These are phyloP conservation scores for Plutomurus gul DNA, from an alignment of 1,140 invertebrate genomes.

Conservation along the genomic window DNA sequence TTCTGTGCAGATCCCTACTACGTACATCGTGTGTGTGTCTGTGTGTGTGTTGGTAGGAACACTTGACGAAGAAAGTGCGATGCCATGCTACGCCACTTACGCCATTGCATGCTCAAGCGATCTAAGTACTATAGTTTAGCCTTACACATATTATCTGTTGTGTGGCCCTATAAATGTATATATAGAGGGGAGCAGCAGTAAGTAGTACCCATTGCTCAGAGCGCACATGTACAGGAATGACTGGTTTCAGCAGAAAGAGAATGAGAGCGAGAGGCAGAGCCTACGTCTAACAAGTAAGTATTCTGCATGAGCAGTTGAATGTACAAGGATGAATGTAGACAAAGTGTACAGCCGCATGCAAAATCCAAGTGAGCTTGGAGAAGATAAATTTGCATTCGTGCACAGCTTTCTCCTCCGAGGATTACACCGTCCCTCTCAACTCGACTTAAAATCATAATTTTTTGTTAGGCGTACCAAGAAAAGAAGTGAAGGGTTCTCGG, in stretches of 20 bases:
- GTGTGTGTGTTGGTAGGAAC: no score
- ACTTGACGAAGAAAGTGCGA: no score
- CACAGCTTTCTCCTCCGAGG: conserved; percentile 40
- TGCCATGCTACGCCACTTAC: neutral
- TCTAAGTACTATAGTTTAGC: neutral
- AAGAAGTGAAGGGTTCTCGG: neutral
- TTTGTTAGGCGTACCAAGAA: conserved; percentile 12
- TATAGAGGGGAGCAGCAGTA: no score
- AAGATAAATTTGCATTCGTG: conserved; percentile 47
- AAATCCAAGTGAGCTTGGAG: conserved; percentile 11
- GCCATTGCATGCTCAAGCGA: neutral
- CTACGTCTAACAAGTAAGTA: neutral
- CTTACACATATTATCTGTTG: no score
- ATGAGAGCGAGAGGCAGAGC: neutral
- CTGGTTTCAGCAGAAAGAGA: neutral
- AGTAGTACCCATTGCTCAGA: no score
- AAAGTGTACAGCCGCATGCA: conserved; percentile 1
- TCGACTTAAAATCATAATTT: conserved; percentile 47
- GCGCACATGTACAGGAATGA: no score
- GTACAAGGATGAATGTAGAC: neutral
- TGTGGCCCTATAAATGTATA: no score
- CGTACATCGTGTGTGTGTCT: no score
- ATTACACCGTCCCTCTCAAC: conserved; percentile 39
- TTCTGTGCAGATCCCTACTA: neutral
- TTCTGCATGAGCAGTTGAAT: neutral